Evolutionary conservation across 2,113 vertebrate genomes (phyloP).

Genomic region (Myotis lucifugus): DNA sequence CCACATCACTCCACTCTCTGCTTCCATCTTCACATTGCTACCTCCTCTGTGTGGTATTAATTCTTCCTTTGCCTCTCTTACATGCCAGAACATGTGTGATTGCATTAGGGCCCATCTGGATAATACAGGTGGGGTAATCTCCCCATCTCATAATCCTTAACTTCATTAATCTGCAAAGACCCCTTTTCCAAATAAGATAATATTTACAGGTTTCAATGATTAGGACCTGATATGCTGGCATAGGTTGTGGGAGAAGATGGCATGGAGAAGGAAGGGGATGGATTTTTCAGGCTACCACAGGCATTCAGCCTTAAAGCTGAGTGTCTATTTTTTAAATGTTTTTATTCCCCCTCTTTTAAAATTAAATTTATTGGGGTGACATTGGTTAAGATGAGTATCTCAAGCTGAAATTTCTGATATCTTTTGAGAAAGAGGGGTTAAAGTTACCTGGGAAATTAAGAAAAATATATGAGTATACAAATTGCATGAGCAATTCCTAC

Average conservation of each 20-base stretch:
- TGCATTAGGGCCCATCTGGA: background rate
- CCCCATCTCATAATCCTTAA: background rate
- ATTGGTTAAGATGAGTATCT: background rate
- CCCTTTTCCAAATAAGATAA: slow-evolving; percentile 1
- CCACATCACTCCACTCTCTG: background rate
- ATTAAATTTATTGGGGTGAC: too few relatives aligned
- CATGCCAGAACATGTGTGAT: background rate
- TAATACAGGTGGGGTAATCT: background rate
- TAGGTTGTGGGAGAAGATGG: background rate
- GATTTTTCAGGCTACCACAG: background rate
- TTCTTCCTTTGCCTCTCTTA: background rate
- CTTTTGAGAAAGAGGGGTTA: slow-evolving; percentile 13
- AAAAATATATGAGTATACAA: background rate
- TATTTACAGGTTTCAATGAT: background rate
- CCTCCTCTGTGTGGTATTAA: background rate
- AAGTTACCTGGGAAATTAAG: background rate
- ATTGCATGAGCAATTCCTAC: background rate
- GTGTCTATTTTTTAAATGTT: background rate
- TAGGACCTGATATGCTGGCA: background rate
- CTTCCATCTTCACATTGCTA: background rate
- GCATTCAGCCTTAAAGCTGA: background rate
- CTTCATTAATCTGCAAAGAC: background rate
- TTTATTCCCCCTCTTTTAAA: too few relatives aligned
- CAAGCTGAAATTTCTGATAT: background rate
- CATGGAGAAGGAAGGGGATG: background rate